Base-by-base conservation (phyloP, 2,888 invertebrate genomes). In the Drosophila picticornis region DNA sequence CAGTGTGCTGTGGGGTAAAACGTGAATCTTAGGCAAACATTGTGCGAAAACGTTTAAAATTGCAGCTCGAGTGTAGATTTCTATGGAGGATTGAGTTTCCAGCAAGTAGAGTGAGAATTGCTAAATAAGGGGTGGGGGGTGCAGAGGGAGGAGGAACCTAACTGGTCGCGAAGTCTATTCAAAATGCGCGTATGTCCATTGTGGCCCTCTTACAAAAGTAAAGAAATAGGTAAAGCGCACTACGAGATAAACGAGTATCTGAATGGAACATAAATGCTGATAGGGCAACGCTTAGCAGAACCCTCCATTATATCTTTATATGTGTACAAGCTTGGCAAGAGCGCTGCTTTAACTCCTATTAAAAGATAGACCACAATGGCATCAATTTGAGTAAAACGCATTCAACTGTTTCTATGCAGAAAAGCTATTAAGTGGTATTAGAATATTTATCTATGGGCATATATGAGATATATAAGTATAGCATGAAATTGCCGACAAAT, bases 21-120 rank as follows among this genome's bases (percentile, higher is more conserved):
- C 74, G 83, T 80, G 86, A 80, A 80, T 82, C 85, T 85, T 85
- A 88, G 85, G 75, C 85, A 85, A 85, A 85, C 86, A 85, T 72
- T 76, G 74, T 81, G 74, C 70, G 72, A 59, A 68, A 77, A 70
- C 58, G 72, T 77, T 72, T 78, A 69, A 57, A 43, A 61, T 62
- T 72, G 66, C 50, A 57, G 60, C 50, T 65, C 46, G 40, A 46
- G 58, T 64, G 72, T 64, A 56, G 13, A 32, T 29, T 55, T 63
- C 64, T 56, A 55, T 62, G 34, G 71, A 55, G 52, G 31, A 62
- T 62, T 51, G 72, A n/a, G 66, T 53, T 64, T 38, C 57, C 16
- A 31, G 55, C 55, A 40, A 9, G 10, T 1, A 16, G 29, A 9
- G 7, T 7, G n/a, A 36, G 55, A 19, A 27, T 2, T 5, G 10